Conservation (phyloP, 2,113 vertebrate species). For the Hemiprocne comata region DNA sequence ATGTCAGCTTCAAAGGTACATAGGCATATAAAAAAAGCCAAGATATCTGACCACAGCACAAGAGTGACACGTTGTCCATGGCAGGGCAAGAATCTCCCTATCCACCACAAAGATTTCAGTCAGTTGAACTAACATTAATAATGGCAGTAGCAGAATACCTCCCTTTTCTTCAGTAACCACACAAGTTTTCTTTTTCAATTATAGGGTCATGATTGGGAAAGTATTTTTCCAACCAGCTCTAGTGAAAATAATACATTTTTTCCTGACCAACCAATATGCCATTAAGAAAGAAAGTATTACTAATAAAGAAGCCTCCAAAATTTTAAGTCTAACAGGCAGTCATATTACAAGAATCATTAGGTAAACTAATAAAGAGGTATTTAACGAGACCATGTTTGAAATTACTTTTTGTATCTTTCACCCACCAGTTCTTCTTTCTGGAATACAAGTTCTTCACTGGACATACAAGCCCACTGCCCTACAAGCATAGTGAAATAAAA, state of each 20-base stretch:
- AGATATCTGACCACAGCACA: not conserved
- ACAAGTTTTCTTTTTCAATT: not conserved
- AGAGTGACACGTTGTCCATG: not conserved
- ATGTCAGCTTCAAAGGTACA: not conserved
- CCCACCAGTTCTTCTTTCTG: not conserved
- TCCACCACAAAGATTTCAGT: not conserved
- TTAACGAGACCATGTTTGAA: not conserved
- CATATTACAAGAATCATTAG: not conserved
- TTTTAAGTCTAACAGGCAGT: not conserved
- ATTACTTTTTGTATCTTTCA: not conserved
- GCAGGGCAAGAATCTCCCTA: not conserved
- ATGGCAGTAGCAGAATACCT: not conserved
- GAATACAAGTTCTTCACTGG: not conserved
- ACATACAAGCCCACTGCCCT: not conserved
- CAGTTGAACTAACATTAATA: not conserved
- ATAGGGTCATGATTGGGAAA: not conserved
- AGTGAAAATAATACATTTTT: not conserved
- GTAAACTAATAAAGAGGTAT: not conserved
- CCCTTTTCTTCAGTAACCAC: not conserved
- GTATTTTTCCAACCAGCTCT: not conserved
- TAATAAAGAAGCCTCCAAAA: not conserved
- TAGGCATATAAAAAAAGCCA: accelerated
- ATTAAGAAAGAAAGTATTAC: not conserved
- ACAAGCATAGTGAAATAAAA: not conserved
- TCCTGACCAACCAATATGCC: not conserved